phyloP scores from a whole-genome alignment of 2,888 invertebrate species.

The Drosophila subquinaria region DNA sequence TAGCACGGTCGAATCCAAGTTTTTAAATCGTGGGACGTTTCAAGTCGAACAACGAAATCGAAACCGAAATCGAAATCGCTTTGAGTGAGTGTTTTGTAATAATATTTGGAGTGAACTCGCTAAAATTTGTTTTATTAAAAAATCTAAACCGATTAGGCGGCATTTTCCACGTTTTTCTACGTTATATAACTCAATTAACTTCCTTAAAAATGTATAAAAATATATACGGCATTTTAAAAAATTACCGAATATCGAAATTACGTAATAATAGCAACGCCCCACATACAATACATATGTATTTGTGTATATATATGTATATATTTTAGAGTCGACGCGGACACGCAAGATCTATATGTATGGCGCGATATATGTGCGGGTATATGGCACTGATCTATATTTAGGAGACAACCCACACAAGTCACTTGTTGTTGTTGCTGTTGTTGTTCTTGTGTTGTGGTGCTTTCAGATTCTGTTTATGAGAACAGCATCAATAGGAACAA shows the following conservation, averaged over 20 bases:
- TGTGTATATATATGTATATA: constrained; percentile 5
- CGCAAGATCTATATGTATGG: constrained; percentile 52
- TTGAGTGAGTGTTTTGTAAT: constrained; percentile 12
- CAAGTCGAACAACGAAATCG: constrained; percentile 22
- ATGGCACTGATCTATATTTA: constrained; percentile 78
- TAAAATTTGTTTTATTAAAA: not conserved
- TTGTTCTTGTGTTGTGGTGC: constrained; percentile 19
- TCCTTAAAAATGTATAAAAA: constrained; percentile 15
- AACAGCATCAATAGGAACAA: constrained; percentile 21
- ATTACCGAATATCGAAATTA: constrained; percentile 59
- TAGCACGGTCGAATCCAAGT: constrained; percentile 30
- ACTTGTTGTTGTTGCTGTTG: constrained; percentile 71
- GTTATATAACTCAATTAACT: constrained; percentile 40
- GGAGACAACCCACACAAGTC: constrained; percentile 77
- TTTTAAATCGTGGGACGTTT: constrained; percentile 43
- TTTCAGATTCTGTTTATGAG: constrained; percentile 33
- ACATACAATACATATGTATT: constrained; percentile 49
- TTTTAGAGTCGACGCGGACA: constrained; percentile 37
- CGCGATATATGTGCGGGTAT: constrained; percentile 42
- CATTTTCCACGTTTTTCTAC: constrained; percentile 9
- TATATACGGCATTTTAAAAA: constrained; percentile 26
- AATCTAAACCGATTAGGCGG: not conserved
- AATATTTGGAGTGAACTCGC: not conserved
- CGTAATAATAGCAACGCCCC: constrained; percentile 78
- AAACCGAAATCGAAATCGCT: constrained; percentile 19